Percentiles rank a stretch among this genome's conserved stretches.
Conservation (phyloP, 2,797 vertebrate genomes). For the Spea hammondii region DNA sequence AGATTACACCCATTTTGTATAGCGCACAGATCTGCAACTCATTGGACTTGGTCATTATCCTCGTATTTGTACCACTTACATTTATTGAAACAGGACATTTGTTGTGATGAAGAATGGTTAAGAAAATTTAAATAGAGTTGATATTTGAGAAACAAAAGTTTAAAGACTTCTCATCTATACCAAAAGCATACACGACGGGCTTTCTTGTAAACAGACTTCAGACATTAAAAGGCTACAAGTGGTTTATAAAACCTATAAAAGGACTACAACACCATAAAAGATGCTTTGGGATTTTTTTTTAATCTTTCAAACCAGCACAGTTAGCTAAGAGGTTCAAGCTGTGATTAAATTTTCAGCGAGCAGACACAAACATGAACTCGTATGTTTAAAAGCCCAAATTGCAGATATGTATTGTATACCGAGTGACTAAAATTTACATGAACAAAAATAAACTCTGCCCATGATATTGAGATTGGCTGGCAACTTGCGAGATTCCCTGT, state of each 20-base stretch:
- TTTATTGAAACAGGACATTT: background rate
- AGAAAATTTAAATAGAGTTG: conserved; percentile 10
- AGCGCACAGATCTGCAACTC: conserved; percentile 6
- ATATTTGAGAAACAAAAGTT: background rate
- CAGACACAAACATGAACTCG: conserved; percentile 66
- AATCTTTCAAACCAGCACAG: conserved; percentile 60
- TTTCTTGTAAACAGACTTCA: conserved; percentile 62
- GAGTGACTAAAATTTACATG: conserved; percentile 54
- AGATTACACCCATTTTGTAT: conserved; percentile 11
- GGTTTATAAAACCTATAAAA: conserved; percentile 82
- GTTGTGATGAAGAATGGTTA: background rate
- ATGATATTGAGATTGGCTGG: conserved; percentile 59
- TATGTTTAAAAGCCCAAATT: conserved; percentile 66
- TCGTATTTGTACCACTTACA: conserved; percentile 4
- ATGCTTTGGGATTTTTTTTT: conserved; percentile 49
- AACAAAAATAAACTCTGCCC: conserved; percentile 60
- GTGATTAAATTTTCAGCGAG: conserved; percentile 64
- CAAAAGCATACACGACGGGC: conserved; percentile 25
- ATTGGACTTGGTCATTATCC: background rate
- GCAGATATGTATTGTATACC: conserved; percentile 62
- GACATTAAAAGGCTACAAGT: conserved; percentile 70
- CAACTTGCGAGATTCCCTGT: conserved; percentile 56
- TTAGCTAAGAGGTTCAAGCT: conserved; percentile 63
- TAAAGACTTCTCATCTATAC: conserved; percentile 32
- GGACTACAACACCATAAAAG: conserved; percentile 71